Percentiles rank a stretch among this genome's conserved stretches.
Conservation (phyloP, 2,113 vertebrate species). For the Chaenocephalus aceratus region DNA sequence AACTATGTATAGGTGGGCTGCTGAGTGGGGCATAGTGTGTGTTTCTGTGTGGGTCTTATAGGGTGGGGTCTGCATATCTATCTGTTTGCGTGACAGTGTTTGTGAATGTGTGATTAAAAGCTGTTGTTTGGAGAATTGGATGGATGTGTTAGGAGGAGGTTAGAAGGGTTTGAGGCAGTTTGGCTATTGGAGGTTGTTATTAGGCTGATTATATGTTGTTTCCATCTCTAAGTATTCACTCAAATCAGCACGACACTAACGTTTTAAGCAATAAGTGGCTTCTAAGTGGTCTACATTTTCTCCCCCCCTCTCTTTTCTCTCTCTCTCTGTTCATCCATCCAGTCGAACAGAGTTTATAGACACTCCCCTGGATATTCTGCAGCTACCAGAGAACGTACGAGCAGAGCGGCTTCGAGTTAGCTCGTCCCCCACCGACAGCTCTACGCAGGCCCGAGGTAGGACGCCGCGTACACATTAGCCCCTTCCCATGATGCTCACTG, state of each 20-base stretch:
- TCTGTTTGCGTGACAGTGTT: slow-evolving; percentile 32
- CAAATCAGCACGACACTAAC: slow-evolving; percentile 44
- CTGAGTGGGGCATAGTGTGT: slow-evolving; percentile 57
- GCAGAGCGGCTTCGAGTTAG: slow-evolving; percentile 76
- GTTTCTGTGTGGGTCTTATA: slow-evolving; percentile 38
- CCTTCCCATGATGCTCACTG: slow-evolving; percentile 19
- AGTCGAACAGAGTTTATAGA: slow-evolving; percentile 87
- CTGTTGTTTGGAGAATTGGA: slow-evolving; percentile 47
- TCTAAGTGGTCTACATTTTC: slow-evolving; percentile 62
- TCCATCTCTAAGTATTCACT: slow-evolving; percentile 72
- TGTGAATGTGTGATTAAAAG: slow-evolving; percentile 35
- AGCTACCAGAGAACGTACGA: slow-evolving; percentile 85
- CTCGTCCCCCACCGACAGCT: slow-evolving; percentile 70
- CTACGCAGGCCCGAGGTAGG: slow-evolving; percentile 80
- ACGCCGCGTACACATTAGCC: background rate
- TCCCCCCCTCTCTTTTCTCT: slow-evolving; percentile 34
- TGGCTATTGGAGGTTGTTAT: slow-evolving; percentile 64
- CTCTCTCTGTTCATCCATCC: slow-evolving; percentile 38
- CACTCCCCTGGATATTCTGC: slow-evolving; percentile 87
- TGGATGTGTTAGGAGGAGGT: slow-evolving; percentile 61
- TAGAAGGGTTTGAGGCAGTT: slow-evolving; percentile 60
- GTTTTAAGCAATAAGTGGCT: slow-evolving; percentile 59
- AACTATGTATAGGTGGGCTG: slow-evolving; percentile 76
- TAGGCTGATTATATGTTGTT: slow-evolving; percentile 77
- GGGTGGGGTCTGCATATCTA: slow-evolving; percentile 41